Percentiles rank a stretch among this genome's conserved stretches.
Conservation (phyloP, 1,140 invertebrate genomes). For the Brachionus calyciflorus region DNA sequence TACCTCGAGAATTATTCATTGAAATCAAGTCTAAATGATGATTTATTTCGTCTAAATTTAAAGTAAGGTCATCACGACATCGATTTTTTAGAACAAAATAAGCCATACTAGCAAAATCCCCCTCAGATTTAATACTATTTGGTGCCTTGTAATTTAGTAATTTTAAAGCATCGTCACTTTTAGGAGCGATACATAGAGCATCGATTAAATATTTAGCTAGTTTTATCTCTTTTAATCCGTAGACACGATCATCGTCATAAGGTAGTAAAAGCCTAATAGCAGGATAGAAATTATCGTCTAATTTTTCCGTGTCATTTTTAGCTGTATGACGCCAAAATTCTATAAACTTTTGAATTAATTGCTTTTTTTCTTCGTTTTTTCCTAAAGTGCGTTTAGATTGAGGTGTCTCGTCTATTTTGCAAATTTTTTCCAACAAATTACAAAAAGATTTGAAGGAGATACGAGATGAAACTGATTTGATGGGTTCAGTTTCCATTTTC, state of each 20-base stretch:
- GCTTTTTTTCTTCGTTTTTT: slow-evolving; percentile 61
- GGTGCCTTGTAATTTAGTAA: slow-evolving; percentile 65
- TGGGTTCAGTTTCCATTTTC: no score
- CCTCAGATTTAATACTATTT: slow-evolving; percentile 51
- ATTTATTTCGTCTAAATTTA: slow-evolving; percentile 70
- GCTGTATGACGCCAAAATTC: slow-evolving; percentile 59
- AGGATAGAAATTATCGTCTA: slow-evolving; percentile 67
- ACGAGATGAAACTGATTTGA: no score
- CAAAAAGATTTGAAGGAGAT: no score
- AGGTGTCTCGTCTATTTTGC: slow-evolving; percentile 50
- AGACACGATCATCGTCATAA: slow-evolving; percentile 67
- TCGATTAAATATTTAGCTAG: slow-evolving; percentile 69
- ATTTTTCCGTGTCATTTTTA: neutral
- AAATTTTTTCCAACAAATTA: slow-evolving; percentile 65
- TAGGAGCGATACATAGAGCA: slow-evolving; percentile 68
- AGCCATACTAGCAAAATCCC: slow-evolving; percentile 74
- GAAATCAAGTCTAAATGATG: slow-evolving; percentile 70
- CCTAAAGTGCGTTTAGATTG: slow-evolving; percentile 48
- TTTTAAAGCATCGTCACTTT: slow-evolving; percentile 67
- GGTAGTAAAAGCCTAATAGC: slow-evolving; percentile 72
- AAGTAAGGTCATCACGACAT: slow-evolving; percentile 62
- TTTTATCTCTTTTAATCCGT: slow-evolving; percentile 68
- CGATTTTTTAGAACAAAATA: slow-evolving; percentile 69
- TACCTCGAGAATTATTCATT: slow-evolving; percentile 60
- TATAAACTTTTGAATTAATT: slow-evolving; percentile 64